Evolutionary conservation across 1,140 invertebrate species (phyloP).

Genomic region (Penaeus japonicus): DNA sequence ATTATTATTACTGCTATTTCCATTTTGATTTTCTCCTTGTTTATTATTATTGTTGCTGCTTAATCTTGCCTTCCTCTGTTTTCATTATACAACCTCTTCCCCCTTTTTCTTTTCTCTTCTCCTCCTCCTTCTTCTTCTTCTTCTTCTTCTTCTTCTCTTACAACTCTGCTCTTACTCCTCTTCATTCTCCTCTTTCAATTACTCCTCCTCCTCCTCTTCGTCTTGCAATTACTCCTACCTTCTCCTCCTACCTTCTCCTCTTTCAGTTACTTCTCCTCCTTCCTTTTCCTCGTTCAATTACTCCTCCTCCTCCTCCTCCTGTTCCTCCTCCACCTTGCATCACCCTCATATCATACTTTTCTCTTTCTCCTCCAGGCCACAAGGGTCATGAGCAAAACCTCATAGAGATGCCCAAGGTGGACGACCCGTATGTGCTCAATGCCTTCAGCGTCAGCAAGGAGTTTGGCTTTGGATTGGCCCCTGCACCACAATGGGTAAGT

Average conservation of each 20-base stretch:
- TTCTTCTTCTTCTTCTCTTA: neutral
- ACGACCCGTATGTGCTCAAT: constrained; percentile 66
- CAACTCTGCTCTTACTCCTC: neutral
- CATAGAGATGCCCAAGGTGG: constrained; percentile 63
- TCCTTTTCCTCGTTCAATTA: neutral
- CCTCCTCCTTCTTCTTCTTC: neutral
- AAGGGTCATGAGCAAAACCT: constrained; percentile 65
- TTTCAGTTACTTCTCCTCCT: neutral
- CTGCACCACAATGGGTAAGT: constrained; percentile 56
- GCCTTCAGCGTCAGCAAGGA: constrained; percentile 66
- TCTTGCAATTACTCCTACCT: neutral
- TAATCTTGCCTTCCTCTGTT: neutral
- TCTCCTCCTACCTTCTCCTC: neutral
- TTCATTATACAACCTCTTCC: neutral
- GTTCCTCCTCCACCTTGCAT: neutral
- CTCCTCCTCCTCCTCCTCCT: neutral
- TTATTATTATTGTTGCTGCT: neutral
- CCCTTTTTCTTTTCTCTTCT: neutral
- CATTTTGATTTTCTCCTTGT: neutral
- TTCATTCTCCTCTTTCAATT: neutral
- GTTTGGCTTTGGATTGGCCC: constrained; percentile 63
- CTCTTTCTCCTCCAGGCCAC: constrained; percentile 55
- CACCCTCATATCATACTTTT: neutral
- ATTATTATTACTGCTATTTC: no score
- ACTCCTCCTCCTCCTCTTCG: no score